Evolutionary conservation across 2,797 vertebrate genomes (phyloP).

Genomic region (Coranthus polyacanthus): DNA sequence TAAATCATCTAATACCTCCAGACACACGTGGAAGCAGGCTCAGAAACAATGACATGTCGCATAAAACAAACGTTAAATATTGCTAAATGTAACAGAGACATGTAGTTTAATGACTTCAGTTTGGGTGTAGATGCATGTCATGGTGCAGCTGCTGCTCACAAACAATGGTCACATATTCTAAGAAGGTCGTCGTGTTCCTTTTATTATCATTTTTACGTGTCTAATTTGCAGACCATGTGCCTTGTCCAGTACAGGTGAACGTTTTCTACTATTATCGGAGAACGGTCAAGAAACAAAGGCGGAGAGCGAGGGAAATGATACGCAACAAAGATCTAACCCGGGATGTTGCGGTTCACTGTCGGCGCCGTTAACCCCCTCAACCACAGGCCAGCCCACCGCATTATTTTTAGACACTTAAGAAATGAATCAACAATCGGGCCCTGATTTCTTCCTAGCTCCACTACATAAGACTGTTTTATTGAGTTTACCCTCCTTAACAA

Average conservation of each 20-base stretch:
- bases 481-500: constrained; percentile 34
- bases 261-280: no score
- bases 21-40: no score
- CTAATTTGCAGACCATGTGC: no score
- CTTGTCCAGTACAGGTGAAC: no score
- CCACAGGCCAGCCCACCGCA: not conserved
- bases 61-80: no score
- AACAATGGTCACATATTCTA: not conserved
- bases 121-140: not conserved
- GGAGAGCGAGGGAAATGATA: no score
- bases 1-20: no score
- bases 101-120: not conserved
- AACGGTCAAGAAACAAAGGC: no score
- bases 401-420: not conserved
- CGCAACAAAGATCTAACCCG: no score
- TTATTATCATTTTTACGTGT: not conserved
- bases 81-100: not conserved
- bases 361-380: no score
- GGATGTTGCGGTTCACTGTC: no score
- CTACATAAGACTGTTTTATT: constrained; percentile 15
- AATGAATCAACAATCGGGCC: not conserved
- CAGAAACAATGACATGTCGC: no score
- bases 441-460: constrained; percentile 7
- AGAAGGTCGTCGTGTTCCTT: not conserved
- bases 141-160: not conserved